A percentile compares a stretch with the other conserved stretches of the same genome.
phyloP scores from a whole-genome alignment of 2,797 vertebrate species.

The Nasua narica region DNA sequence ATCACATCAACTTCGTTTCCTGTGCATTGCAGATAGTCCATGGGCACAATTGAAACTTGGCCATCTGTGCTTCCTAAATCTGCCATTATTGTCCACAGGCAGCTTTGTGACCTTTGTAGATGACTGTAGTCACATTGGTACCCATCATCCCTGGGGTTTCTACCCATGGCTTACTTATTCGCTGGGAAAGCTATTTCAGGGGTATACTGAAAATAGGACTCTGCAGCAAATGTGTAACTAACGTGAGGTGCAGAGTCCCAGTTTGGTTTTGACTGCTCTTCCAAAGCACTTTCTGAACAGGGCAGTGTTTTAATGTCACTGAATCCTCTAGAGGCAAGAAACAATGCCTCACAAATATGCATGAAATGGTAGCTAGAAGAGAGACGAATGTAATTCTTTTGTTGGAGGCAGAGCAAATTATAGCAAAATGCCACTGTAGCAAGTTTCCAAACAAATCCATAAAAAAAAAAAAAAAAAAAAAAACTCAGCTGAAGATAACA shows the following conservation, averaged over 20 bases:
- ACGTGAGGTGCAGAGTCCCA: not conserved
- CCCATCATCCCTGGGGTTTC: not conserved
- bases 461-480: not conserved
- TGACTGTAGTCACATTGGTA: not conserved
- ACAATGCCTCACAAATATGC: slow-evolving; percentile 57
- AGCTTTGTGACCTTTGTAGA: not conserved
- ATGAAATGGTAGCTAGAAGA: slow-evolving; percentile 40
- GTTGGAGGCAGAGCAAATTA: slow-evolving; percentile 47
- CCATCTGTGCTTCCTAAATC: not conserved
- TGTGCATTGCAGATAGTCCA: not conserved
- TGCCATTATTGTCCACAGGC: not conserved
- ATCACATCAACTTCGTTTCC: not conserved
- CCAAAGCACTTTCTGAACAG: not conserved
- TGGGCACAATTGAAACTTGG: not conserved
- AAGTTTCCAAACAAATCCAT: slow-evolving; percentile 57
- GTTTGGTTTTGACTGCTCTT: not conserved
- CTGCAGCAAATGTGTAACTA: not conserved
- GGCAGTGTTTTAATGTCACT: slow-evolving; percentile 30
- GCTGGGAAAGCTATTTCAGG: not conserved
- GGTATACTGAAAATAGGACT: slow-evolving; percentile 7
- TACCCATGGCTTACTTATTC: not conserved
- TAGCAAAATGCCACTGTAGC: not conserved
- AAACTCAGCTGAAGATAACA: not conserved
- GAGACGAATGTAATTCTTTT: slow-evolving; percentile 45
- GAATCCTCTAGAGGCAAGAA: slow-evolving; percentile 55